Evolutionary conservation across 1,140 invertebrate genomes (phyloP).

Genomic region (Pogonognathellus flavescens): DNA sequence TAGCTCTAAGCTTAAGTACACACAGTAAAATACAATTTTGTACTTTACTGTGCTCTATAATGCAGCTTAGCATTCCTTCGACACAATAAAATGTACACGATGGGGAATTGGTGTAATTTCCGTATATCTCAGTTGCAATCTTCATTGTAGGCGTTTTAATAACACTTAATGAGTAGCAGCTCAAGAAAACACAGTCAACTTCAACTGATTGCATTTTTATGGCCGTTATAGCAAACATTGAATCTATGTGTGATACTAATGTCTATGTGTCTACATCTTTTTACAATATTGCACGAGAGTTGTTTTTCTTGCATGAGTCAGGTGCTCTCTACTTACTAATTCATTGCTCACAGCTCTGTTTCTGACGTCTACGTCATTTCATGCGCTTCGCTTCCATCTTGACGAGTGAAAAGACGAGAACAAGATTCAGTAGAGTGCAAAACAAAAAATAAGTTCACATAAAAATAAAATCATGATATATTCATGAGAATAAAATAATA

Average conservation of each 20-base stretch:
- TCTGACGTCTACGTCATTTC: not conserved
- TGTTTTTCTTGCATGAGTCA: conserved; percentile 28
- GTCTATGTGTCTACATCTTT: too few species aligned
- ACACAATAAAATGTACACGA: too few species aligned
- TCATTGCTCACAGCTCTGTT: conserved; percentile 37
- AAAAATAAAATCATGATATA: too few species aligned
- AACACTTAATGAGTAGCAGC: conserved; percentile 30
- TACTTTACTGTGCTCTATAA: not conserved
- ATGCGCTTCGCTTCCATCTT: not conserved
- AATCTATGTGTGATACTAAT: too few species aligned
- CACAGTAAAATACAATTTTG: not conserved
- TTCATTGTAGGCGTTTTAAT: conserved; percentile 33
- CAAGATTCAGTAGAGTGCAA: too few species aligned
- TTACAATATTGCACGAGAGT: too few species aligned
- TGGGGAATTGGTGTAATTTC: not conserved
- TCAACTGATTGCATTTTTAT: conserved; percentile 40
- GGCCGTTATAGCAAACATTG: not conserved
- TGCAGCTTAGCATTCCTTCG: too few species aligned
- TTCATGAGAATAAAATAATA: too few species aligned
- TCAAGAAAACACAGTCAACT: conserved; percentile 39
- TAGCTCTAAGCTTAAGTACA: too few species aligned
- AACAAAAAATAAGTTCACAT: too few species aligned
- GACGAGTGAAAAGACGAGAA: not conserved
- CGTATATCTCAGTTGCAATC: conserved; percentile 11
- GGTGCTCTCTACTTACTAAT: conserved; percentile 24